Percentiles rank a stretch among this genome's conserved stretches.
phyloP scores from a whole-genome alignment of 2,888 invertebrate genomes.

The Glaucopsyche alexis region DNA sequence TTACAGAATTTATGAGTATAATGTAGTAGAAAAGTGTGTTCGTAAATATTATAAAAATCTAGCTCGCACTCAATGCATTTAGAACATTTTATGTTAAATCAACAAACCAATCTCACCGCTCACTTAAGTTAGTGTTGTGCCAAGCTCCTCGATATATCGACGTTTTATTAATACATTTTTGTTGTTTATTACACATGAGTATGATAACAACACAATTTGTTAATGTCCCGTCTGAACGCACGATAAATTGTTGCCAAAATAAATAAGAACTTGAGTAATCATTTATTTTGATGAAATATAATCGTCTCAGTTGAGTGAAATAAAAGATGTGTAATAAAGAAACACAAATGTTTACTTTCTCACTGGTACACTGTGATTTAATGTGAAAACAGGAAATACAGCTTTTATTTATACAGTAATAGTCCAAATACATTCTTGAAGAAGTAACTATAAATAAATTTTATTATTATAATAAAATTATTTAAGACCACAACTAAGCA shows the following conservation, averaged over 20 bases:
- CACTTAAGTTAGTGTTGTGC: conserved; percentile 58
- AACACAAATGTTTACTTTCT: background rate
- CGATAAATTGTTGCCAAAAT: conserved; percentile 23
- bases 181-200: conserved; percentile 68
- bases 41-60: conserved; percentile 6
- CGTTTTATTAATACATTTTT: conserved; percentile 62
- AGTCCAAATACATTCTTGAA: background rate
- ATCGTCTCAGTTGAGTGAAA: conserved; percentile 5
- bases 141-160: conserved; percentile 43
- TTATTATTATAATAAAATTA: background rate
- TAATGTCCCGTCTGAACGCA: conserved; percentile 44
- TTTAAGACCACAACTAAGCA: background rate
- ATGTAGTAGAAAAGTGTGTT: conserved; percentile 2
- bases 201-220: conserved; percentile 74
- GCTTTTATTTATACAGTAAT: background rate
- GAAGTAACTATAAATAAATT: background rate
- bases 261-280: conserved; percentile 19
- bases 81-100: conserved; percentile 33
- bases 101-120: conserved; percentile 46
- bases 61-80: conserved; percentile 24
- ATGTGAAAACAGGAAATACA: background rate
- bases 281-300: conserved; percentile 13
- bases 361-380: background rate
- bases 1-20: conserved; percentile 3
- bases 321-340: conserved; percentile 5